Conservation (phyloP, 2,888 invertebrate genomes). For the Drosophila barbarae region DNA sequence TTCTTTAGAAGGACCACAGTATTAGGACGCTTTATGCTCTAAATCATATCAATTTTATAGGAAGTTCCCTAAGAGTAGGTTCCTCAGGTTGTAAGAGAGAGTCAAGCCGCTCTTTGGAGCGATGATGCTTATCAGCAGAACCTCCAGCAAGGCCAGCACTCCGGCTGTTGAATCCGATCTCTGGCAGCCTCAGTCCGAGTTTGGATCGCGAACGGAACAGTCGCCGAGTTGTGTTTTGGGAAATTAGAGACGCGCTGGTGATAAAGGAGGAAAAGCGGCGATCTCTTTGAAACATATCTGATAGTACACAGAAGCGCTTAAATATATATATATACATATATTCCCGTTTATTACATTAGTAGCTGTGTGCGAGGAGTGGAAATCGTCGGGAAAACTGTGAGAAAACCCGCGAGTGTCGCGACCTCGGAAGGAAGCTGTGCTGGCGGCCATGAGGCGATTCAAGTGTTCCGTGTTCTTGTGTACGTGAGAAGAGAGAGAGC, state of each 20-base stretch:
- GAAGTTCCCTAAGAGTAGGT: constrained; percentile 14
- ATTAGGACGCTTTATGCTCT: background rate
- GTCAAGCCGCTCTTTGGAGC: constrained; percentile 17
- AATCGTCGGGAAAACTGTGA: constrained; percentile 22
- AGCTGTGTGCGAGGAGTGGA: constrained; percentile 18
- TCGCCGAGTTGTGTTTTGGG: constrained; percentile 41
- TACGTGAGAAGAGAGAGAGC: constrained; percentile 59
- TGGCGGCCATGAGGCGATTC: constrained; percentile 63
- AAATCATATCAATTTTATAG: constrained; percentile 4
- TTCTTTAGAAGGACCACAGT: background rate
- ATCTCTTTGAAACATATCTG: constrained; percentile 42
- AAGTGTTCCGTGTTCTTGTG: constrained; percentile 78
- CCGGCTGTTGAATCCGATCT: constrained; percentile 37
- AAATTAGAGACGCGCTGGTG: constrained; percentile 28
- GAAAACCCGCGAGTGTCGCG: constrained; percentile 20
- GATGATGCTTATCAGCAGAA: constrained; percentile 56
- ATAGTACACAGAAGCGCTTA: constrained; percentile 17
- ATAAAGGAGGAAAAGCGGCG: constrained; percentile 52
- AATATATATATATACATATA: constrained; percentile 17
- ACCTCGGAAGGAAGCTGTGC: constrained; percentile 28
- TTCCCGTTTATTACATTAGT: constrained; percentile 15
- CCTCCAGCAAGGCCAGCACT: constrained; percentile 64
- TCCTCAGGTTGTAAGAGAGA: constrained; percentile 23
- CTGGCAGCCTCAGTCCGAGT: constrained; percentile 67
- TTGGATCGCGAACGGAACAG: constrained; percentile 65